phyloP scores from a whole-genome alignment of 2,888 invertebrate genomes.

The Pachycephus smyrnensis region DNA sequence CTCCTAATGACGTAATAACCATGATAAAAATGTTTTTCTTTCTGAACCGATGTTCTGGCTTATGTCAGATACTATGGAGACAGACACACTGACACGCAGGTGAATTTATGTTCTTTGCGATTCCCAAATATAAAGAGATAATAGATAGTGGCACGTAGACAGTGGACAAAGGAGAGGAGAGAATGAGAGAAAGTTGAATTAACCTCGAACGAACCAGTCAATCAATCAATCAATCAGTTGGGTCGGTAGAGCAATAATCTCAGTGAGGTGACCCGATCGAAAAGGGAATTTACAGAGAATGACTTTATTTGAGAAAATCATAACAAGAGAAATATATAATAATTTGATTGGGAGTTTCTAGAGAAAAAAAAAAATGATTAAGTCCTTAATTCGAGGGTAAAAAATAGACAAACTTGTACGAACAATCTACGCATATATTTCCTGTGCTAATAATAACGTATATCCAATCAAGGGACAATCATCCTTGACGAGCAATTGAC shows the following conservation, averaged over 20 bases:
- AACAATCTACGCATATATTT: neutral
- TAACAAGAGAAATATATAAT: neutral
- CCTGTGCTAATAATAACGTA: neutral
- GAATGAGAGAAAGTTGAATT: neutral
- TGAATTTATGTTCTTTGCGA: neutral
- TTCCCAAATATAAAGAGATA: neutral
- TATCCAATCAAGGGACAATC: neutral
- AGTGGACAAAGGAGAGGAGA: neutral
- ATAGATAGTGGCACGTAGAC: neutral
- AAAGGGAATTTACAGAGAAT: neutral
- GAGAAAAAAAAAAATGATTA: neutral
- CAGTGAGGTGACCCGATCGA: neutral
- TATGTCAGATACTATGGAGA: neutral
- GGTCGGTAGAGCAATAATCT: neutral
- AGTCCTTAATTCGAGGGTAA: neutral
- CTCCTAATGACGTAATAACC: neutral
- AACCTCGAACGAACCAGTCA: neutral
- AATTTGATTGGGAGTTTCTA: neutral
- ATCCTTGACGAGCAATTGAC: neutral
- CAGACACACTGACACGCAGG: neutral
- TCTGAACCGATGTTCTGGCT: neutral
- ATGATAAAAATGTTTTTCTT: neutral
- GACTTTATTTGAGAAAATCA: neutral
- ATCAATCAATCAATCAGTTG: neutral
- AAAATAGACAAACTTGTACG: neutral